Percentiles rank a stretch among this genome's conserved stretches.
phyloP scores from a whole-genome alignment of 35 echinoderm and acorn worm genomes.

The Holothuria glaberrima region DNA sequence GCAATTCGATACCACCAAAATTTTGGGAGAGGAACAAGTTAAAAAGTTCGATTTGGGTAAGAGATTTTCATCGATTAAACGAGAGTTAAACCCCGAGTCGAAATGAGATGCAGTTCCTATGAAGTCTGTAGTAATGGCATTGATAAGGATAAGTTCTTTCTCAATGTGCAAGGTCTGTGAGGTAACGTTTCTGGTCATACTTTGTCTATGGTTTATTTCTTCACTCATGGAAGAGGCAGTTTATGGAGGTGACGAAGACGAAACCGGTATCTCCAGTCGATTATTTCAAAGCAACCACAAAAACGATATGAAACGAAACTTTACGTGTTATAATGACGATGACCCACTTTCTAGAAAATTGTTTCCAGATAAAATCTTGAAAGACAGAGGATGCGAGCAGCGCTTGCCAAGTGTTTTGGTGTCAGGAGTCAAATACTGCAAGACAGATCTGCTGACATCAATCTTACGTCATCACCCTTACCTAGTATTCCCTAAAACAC shows the following conservation, averaged over 20 bases:
- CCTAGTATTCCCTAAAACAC: slow-evolving; percentile 28
- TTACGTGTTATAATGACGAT: slow-evolving; percentile 35
- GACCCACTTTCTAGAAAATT: background rate
- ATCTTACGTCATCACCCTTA: slow-evolving; percentile 53
- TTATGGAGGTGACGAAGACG: background rate
- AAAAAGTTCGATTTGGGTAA: background rate
- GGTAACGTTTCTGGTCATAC: background rate
- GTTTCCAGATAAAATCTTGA: background rate
- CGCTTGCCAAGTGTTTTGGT: slow-evolving; percentile 21
- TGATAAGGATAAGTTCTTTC: slow-evolving; percentile 37
- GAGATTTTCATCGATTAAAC: background rate
- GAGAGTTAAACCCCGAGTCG: background rate
- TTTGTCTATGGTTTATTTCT: slow-evolving; percentile 14
- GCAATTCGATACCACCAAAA: no score
- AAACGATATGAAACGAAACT: background rate
- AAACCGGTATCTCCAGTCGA: background rate
- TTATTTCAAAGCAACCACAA: slow-evolving; percentile 3
- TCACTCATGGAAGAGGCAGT: background rate
- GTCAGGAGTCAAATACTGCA: slow-evolving; percentile 41
- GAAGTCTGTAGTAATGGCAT: background rate
- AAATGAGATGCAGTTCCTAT: background rate
- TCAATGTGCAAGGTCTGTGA: slow-evolving; percentile 12
- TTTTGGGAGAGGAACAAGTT: background rate
- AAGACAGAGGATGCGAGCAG: slow-evolving; percentile 23
- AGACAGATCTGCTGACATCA: slow-evolving; percentile 40